Base-by-base conservation (phyloP, 2,797 vertebrate genomes). In the Anolis apletophallus region DNA sequence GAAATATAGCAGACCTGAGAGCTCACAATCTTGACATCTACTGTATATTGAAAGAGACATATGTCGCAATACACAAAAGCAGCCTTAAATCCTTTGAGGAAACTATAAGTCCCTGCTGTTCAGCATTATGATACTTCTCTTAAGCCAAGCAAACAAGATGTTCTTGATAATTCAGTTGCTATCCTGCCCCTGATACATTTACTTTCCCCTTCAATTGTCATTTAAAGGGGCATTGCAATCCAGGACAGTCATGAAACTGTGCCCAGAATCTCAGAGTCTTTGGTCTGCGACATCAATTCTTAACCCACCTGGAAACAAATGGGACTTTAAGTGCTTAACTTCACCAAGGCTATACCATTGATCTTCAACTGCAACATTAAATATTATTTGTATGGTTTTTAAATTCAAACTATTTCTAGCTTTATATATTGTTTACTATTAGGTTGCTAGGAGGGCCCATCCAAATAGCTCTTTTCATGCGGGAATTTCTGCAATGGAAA, bases 1-100 rank as follows among this genome's bases (percentile, higher is more conserved):
- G 50, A 92, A 93, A 85, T 34, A 59, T 7, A 4, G 32, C 71
- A 83, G 36, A 54, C 34, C 88, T 40, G 2, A n/a, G 82, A n/a
- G n/a, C 7, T 50, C 29, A 85, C 14, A 85, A 29, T 50, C 40
- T 81, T 26, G 16, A 81, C 40, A 68, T 81, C 59, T 59, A 46
- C 46, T 8, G 46, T 46, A 72, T 72, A 40, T 10, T 40, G 19
- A 72, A 72, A 19, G 36, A 40, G 36, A 72, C 9, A 1, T 21
- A 72, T 21, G 32, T 16, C 16, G 6, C 6, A 4, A n/a, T 69
- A 34, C 6, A 69, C 68, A 32, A 69, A 32, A 34, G 16, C 32
- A 72, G 8, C 71, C 29, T 72, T 19, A 72, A 36, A 72, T 72
- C 36, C 9, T 72, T 72, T 72, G 71, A 8, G 36, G 16, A 17